These are phyloP conservation scores for Brienomyrus longianalis DNA, from an alignment of 2,113 vertebrate species.

Conservation along the genomic window DNA sequence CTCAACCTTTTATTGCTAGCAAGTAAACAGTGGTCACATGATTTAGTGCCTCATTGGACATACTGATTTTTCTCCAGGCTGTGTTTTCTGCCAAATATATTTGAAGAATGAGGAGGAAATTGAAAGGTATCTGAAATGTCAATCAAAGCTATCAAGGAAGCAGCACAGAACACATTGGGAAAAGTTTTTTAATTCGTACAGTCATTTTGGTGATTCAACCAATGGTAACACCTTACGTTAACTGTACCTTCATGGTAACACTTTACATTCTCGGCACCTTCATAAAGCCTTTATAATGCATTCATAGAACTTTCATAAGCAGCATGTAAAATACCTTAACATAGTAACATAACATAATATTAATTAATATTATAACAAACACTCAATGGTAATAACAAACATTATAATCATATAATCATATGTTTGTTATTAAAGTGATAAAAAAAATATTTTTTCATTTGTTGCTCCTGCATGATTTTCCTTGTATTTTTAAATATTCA, in stretches of 20 bases:
- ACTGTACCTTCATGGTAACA: not conserved
- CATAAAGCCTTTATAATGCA: not conserved
- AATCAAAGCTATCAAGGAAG: not conserved
- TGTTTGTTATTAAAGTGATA: not conserved
- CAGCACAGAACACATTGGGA: not conserved
- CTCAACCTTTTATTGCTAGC: not conserved
- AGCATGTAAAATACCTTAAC: not conserved
- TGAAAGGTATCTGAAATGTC: not conserved
- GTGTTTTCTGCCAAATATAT: not conserved
- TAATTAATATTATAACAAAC: not conserved
- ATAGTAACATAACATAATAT: not conserved
- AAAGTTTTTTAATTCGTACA: not conserved
- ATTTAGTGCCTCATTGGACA: not conserved
- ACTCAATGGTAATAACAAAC: not conserved
- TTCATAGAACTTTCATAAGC: not conserved
- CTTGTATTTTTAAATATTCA: not conserved
- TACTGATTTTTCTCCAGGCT: not conserved
- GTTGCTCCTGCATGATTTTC: not conserved
- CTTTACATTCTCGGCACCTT: not conserved
- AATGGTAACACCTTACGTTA: not conserved
- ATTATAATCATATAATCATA: not conserved
- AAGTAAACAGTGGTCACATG: not conserved
- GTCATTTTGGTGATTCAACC: not conserved
- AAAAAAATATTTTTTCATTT: not conserved
- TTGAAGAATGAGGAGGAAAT: not conserved